Evolutionary conservation across 2,113 vertebrate genomes (phyloP), one percentile per base, ranked within the genome.

Genomic region (Cacatua alba): DNA sequence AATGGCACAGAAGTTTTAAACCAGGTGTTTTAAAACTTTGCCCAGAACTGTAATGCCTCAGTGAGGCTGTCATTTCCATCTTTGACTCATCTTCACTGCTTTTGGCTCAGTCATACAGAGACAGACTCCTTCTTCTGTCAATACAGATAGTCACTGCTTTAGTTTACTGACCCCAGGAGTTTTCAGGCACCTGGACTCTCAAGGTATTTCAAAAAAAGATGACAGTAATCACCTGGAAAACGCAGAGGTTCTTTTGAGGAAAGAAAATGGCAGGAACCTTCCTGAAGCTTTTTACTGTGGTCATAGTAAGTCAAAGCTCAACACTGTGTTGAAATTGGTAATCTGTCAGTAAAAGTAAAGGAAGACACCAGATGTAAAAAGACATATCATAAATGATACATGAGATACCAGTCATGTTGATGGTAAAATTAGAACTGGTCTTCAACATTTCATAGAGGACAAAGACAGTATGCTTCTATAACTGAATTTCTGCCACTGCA

Each of bases 401-500:
- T 84, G 55, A 89, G 55, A 18, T 64, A 68, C 46, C 35, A 72
- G 57, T 76, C 1, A 0, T 55, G 62, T 17, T 79, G 62, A 24
- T 75, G 43, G 82, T 93, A 85, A 95, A 90, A 91, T 79, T 85
- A 64, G 52, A 64, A 35, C 17, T 60, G 16, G 23, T 55, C 62
- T 90, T 91, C 87, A 95, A 72, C 24, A 57, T 91, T 91, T 90
- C 55, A 96, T 77, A 51, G 83, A 72, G 62, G 79, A 83, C 49
- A 90, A 90, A 76, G 57, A 23, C 65, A 41, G 10, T 16, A 8
- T 51, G 33, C 43, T 64, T 94, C 33, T 64, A 62, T 64, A 76
- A 43, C 19, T 28, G 64, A 79, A 68, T 82, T 75, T 21, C 21
- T 4, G 20, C 20, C 37, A 20, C 6, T 1, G 2, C 48, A 68